Base-by-base conservation (phyloP, 2,113 vertebrate genomes). In the Hippoglossus stenolepis region DNA sequence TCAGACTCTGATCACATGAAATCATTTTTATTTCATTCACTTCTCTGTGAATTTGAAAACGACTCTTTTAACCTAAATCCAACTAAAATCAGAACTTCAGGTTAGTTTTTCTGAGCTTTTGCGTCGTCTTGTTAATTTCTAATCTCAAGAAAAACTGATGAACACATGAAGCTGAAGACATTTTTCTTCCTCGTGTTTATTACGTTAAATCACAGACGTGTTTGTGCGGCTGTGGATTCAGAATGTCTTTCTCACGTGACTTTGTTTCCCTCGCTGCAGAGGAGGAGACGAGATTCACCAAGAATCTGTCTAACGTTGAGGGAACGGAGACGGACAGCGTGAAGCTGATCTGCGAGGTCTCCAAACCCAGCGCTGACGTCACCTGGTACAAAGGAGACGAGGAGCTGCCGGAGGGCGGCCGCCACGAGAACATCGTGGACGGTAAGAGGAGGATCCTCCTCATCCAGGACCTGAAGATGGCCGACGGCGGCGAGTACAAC, bases 341-440 rank as follows among this genome's bases (percentile, higher is more conserved):
- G 68, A 99, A 96, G 92, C 83, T 99, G 47, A 94, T 97, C 79
- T 99, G 98, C 65, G 98, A 99, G 87, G 95, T 99, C 58, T 99
- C 98, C 70, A 99, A 98, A 85, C 94, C 97, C 77, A 93, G 90
- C 26, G 97, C 96, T 2, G 97, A 98, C n/a, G 97, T 98, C 14
- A 91, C 31, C 31, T 99, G 97, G 97, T 96, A 95, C 91, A 95
- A 94, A 93, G 96, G 96, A 43, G 96, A 99, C 66, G 81, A 94
- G 67, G 98, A 98, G 77, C 92, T 99, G 71, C 96, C 96, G 4
- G 97, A 98, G 85, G 96, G 96, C 13, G 97, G 96, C 49, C 95
- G 96, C 92, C 97, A 96, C 58, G 98, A 99, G 78, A 95, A 97
- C 14, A 93, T 96, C 23, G 76, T 94, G 1, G 97, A 99, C 6